Conservation (phyloP, 2,888 invertebrate genomes). For the Imbricaverruca yamaguchii region DNA sequence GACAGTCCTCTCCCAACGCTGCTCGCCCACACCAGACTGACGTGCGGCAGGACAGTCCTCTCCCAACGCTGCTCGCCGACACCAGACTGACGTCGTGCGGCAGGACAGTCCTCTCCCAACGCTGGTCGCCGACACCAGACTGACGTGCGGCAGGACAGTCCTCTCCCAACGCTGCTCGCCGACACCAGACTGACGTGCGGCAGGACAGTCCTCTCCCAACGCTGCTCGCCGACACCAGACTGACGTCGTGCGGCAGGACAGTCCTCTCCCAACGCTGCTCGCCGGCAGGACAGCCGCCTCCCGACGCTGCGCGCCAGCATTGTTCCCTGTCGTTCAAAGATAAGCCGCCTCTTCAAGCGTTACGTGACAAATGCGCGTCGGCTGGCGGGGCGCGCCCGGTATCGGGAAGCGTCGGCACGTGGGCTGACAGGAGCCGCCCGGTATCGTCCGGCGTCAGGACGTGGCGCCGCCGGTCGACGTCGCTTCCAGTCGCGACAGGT, state of each 20-base stretch:
- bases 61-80: too few relatives aligned
- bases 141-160: not conserved
- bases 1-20: too few relatives aligned
- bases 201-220: not conserved
- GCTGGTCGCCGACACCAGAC: not conserved
- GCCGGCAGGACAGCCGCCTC: not conserved
- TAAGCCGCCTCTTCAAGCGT: not conserved
- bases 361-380: not conserved
- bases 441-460: too few relatives aligned
- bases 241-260: too few relatives aligned
- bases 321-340: not conserved
- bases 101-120: not conserved
- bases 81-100: too few relatives aligned
- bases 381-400: not conserved
- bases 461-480: too few relatives aligned
- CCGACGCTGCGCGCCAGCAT: not conserved
- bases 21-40: too few relatives aligned
- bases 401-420: not conserved
- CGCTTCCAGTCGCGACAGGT: too few relatives aligned
- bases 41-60: too few relatives aligned
- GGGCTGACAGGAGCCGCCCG: not conserved
- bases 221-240: too few relatives aligned
- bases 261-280: too few relatives aligned
- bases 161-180: too few relatives aligned
- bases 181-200: not conserved